These are phyloP conservation scores for Sylvilagus floridanus DNA, from an alignment of 2,797 vertebrate species.

Conservation along the genomic window DNA sequence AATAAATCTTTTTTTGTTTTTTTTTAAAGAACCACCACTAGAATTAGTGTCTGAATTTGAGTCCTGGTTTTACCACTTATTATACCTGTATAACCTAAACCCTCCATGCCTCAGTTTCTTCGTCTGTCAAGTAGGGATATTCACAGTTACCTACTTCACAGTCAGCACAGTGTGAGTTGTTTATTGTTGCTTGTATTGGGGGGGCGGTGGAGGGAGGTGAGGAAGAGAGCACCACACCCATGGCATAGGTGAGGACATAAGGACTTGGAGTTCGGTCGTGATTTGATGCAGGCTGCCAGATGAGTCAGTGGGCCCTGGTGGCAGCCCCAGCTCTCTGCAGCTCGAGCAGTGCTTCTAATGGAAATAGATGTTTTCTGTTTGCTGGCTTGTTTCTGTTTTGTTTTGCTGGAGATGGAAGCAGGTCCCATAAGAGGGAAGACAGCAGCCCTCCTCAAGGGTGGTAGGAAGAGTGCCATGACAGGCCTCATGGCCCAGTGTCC, in stretches of 20 bases:
- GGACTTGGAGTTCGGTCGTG: neutral
- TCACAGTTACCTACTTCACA: neutral
- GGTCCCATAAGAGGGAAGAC: neutral
- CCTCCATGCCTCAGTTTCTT: neutral
- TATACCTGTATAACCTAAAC: too few species aligned
- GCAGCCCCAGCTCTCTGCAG: neutral
- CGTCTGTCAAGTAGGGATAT: neutral
- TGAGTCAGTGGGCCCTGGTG: neutral
- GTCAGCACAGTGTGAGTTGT: neutral
- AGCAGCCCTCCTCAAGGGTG: neutral
- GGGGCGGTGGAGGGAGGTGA: too few species aligned
- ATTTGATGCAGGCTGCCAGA: neutral
- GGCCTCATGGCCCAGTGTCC: neutral
- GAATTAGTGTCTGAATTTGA: neutral
- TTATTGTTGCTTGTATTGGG: neutral
- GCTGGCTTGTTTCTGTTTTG: constrained; percentile 25
- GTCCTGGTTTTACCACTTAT: too few species aligned
- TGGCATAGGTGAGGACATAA: neutral
- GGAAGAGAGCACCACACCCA: neutral
- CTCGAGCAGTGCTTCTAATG: neutral
- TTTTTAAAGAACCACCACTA: too few species aligned
- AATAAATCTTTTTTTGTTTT: too few species aligned
- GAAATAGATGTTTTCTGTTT: neutral
- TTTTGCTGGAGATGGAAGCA: neutral
- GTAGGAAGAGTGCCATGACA: neutral